Conservation (phyloP, 2,113 vertebrate genomes). For the Ovis canadensis region DNA sequence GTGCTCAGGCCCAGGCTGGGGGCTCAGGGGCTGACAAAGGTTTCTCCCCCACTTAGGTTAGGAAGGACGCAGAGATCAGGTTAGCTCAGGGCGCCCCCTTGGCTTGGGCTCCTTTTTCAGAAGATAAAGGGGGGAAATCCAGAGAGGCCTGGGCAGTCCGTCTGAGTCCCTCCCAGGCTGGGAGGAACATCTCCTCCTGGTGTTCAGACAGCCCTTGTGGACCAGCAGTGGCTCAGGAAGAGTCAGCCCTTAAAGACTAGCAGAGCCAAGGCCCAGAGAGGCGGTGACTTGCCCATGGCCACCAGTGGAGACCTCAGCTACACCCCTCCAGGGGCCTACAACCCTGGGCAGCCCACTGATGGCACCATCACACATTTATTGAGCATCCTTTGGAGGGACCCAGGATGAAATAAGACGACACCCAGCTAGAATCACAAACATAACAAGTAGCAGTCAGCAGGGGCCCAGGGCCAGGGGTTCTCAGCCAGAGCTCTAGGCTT, state of each 20-base stretch:
- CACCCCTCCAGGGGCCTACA: background rate
- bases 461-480: background rate
- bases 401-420: background rate
- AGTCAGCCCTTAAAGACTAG: background rate
- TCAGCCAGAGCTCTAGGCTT: background rate
- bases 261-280: background rate
- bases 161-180: background rate
- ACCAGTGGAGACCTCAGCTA: background rate
- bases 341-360: background rate
- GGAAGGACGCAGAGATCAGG: background rate
- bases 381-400: background rate
- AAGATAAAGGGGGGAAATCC: background rate
- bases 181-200: background rate
- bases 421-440: background rate
- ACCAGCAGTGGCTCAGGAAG: background rate
- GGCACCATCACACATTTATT: background rate
- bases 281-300: background rate
- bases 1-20: background rate
- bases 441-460: background rate
- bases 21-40: background rate
- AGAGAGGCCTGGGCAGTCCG: background rate
- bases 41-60: background rate
- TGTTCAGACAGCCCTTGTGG: background rate
- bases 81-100: rapidly evolving
- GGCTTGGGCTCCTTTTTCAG: background rate